phyloP scores from a whole-genome alignment of 1,140 invertebrate genomes.

The Saccostrea cuccullata region DNA sequence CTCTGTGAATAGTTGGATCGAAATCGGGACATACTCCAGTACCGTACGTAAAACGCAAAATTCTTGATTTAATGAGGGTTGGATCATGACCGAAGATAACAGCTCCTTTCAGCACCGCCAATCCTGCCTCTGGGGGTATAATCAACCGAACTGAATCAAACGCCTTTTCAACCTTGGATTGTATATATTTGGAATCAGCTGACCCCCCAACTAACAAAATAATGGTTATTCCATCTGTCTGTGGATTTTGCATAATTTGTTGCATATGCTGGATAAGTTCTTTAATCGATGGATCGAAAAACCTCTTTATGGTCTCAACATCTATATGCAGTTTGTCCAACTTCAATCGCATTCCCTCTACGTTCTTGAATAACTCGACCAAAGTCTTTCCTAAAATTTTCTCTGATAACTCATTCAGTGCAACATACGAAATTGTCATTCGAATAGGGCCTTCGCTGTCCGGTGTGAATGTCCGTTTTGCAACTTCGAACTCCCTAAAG shows the following conservation, averaged over 20 bases:
- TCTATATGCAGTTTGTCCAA: constrained; percentile 46
- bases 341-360: background rate
- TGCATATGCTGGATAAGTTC: constrained; percentile 29
- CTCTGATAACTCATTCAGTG: background rate
- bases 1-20: background rate
- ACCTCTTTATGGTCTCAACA: constrained; percentile 26
- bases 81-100: constrained; percentile 53
- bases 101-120: constrained; percentile 49
- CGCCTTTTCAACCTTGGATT: constrained; percentile 1
- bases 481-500: background rate
- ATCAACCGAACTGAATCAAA: background rate
- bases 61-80: constrained; percentile 12
- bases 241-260: background rate
- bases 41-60: constrained; percentile 43
- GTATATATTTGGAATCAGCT: constrained; percentile 42
- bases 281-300: constrained; percentile 37
- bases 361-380: background rate
- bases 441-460: background rate
- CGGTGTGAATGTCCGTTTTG: background rate
- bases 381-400: background rate
- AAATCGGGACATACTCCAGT: background rate
- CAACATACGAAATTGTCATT: background rate
- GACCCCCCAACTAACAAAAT: constrained; percentile 52
- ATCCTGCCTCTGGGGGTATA: constrained; percentile 31
- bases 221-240: background rate